Percentiles rank a stretch among this genome's conserved stretches.
Conservation (phyloP, 1,140 invertebrate genomes). For the Ganaspis sp. region DNA sequence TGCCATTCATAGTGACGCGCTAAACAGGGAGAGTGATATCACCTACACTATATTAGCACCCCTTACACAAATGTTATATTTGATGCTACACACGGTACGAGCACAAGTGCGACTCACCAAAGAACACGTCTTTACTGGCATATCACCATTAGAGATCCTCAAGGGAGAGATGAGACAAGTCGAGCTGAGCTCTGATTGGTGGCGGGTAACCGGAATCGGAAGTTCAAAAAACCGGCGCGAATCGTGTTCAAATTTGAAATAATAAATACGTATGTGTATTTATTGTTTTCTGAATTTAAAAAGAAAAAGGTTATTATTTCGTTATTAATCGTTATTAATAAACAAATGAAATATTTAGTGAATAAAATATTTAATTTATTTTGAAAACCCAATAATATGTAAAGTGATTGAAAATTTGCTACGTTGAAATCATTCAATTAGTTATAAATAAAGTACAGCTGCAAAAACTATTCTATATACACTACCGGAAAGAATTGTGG, state of each 20-base stretch:
- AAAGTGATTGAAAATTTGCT: not conserved
- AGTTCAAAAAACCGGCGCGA: not conserved
- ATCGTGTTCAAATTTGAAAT: not conserved
- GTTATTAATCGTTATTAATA: not conserved
- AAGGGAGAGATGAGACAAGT: not conserved
- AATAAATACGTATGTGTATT: too few relatives aligned
- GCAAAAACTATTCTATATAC: not conserved
- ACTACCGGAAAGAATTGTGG: too few relatives aligned
- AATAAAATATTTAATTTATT: not conserved
- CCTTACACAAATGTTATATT: too few relatives aligned
- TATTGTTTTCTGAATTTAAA: too few relatives aligned
- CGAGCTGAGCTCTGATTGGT: not conserved
- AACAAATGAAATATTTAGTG: not conserved
- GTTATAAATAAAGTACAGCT: not conserved
- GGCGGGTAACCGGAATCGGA: not conserved
- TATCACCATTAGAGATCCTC: not conserved
- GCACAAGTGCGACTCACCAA: too few relatives aligned
- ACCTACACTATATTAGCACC: too few relatives aligned
- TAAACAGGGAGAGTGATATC: too few relatives aligned
- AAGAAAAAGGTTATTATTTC: not conserved
- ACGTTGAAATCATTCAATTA: not conserved
- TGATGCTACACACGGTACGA: too few relatives aligned
- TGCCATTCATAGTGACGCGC: too few relatives aligned
- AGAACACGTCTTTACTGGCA: too few relatives aligned
- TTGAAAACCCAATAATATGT: not conserved